Base-by-base conservation (phyloP, 2,113 vertebrate species). In the Peromyscus polionotus region DNA sequence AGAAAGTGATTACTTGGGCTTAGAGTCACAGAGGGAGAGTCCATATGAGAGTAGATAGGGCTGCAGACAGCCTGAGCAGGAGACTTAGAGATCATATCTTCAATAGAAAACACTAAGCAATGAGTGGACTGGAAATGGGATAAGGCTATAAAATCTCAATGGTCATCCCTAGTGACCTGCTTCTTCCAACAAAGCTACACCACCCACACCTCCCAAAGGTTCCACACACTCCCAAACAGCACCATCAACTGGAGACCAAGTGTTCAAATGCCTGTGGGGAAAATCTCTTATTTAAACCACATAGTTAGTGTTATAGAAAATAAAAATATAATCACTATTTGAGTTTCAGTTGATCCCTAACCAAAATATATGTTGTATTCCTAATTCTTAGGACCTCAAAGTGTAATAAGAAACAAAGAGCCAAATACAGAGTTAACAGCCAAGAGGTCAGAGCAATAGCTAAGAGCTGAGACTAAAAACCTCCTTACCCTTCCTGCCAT, bases 271-370 rank as follows among this genome's bases (percentile, higher is more conserved):
- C 54, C 54, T 26, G 3, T 61, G 20, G 6, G 36, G 36, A 12
- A 36, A 39, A 39, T 59, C 36, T 20, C 36, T 83, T 57, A 39
- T 26, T 39, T 39, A 39, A 61, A 39, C 80, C n/a, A 39, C n/a
- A 61, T 28, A 61, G 36, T 81, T 57, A n/a, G 24, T 84, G 54
- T 42, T 75, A 95, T 22, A 36, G 11, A 19, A 90, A 94, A 95
- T 76, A 95, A 93, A 95, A 65, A 72, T 4, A 89, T 19, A 93
- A 63, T 75, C 10, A 83, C 70, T 87, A 8, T 16, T 94, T n/a
- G 42, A 28, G 26, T 24, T 57, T 70, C 19, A 91, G 57, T 7
- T 88, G 7, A 70, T 20, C 45, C 45, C 36, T 36, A 24, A 3
- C 39, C 31, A 48, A 85, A 57, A 86, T 2, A n/a, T 31, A 31